phyloP scores from a whole-genome alignment of 2,888 invertebrate genomes.

The Dyspetes luteomarginatus region DNA sequence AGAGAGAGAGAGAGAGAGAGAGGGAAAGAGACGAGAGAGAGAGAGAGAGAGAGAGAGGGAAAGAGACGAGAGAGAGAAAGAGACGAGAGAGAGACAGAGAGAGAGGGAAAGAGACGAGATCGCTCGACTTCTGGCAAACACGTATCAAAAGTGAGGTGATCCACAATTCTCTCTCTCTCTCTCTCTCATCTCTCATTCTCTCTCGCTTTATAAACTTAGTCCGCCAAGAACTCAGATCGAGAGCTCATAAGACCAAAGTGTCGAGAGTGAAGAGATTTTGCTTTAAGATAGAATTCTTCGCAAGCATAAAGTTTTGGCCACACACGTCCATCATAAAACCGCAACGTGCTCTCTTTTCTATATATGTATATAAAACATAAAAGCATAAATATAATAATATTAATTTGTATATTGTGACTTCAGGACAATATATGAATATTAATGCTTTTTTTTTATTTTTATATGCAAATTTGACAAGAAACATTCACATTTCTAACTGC shows the following conservation, averaged over 20 bases:
- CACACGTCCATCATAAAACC: conserved; percentile 34
- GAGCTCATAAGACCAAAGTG: conserved; percentile 60
- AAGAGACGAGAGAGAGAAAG: conserved; percentile 33
- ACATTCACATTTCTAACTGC: too few relatives aligned
- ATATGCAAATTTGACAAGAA: too few relatives aligned
- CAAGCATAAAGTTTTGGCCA: conserved; percentile 46
- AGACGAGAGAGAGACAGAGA: conserved; percentile 2
- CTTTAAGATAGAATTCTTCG: conserved; percentile 30
- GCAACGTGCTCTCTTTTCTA: neutral
- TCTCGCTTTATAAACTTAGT: conserved; percentile 31
- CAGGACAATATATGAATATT: too few relatives aligned
- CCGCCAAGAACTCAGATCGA: conserved; percentile 45
- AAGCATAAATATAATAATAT: too few relatives aligned
- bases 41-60: neutral
- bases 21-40: neutral
- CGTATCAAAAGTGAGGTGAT: conserved; percentile 68
- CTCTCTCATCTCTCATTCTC: conserved; percentile 25
- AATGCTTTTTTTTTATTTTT: too few relatives aligned
- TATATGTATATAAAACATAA: neutral
- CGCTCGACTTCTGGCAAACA: conserved; percentile 75
- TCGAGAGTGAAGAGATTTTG: conserved; percentile 56
- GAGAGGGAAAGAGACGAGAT: conserved; percentile 28
- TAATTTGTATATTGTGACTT: too few relatives aligned
- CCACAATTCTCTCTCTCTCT: conserved; percentile 1
- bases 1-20: conserved; percentile 3